Base-by-base conservation (phyloP, 2,797 vertebrate species). In the Platalea minor region DNA sequence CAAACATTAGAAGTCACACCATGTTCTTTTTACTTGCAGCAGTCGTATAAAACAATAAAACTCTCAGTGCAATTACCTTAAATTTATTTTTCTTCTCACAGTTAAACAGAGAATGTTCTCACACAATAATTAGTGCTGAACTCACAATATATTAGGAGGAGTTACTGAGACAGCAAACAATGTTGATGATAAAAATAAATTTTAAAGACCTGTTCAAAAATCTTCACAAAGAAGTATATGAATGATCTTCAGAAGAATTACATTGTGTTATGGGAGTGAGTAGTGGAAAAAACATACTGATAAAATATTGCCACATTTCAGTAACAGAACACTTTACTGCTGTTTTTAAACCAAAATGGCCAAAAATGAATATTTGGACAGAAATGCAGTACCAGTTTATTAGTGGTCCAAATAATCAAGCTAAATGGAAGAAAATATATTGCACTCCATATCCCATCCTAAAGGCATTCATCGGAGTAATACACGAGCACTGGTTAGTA, bases 71-170 rank as follows among this genome's bases (percentile, higher is more conserved):
- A 98, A 97, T 98, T 97, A 97, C 81, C 88, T 96, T 75, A 90
- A 96, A 98, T 96, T 96, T 97, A 97, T 97, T 97, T 98, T 97
- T 96, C 85, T 93, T 97, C 92, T 94, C 91, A 97, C 88, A 95
- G 53, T 91, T 94, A 96, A 96, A 95, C n/a, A 96, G 79, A 96
- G 97, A 97, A 97, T 79, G 94, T 96, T 97, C 93, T 96, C 96
- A 97, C 3, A 2, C 63, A 95, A 93, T 96, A 97, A 96, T 96
- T 97, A 97, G n/a, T 65, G 88, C 31, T 97, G 94, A 96, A 94
- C 85, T 95, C 81, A 51, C 64, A 70, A 92, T 89, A 76, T 93
- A 97, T 96, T 92, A 97, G 29, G 77, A 85, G 94, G 93, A 97
- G 95, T 97, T 96, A 97, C 85, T 87, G 80, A 97, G 92, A 96